phyloP scores from a whole-genome alignment of 64 coral and sea anemone species.

The Acropora yongei region DNA sequence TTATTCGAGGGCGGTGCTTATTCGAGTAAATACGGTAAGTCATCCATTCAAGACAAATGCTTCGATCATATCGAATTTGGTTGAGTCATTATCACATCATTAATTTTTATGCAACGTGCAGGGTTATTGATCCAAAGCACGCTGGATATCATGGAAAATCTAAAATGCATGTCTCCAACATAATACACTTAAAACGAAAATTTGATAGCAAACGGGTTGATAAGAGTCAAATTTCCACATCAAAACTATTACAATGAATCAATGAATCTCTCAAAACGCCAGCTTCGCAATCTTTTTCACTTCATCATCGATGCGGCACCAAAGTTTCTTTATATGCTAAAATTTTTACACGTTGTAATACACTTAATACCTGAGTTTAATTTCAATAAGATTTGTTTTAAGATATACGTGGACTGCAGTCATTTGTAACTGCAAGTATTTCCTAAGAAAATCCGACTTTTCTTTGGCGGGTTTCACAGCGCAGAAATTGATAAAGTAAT shows the following conservation, averaged over 20 bases:
- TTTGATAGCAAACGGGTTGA: background rate
- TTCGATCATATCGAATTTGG: background rate
- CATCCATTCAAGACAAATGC: slow-evolving; percentile 7
- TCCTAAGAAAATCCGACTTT: background rate
- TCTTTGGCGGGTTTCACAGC: background rate
- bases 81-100: background rate
- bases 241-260: background rate
- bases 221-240: background rate
- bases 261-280: slow-evolving; percentile 3
- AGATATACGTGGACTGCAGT: background rate
- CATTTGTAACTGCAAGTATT: slow-evolving; percentile 6
- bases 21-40: background rate
- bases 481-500: background rate
- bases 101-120: slow-evolving; percentile 9
- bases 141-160: slow-evolving; percentile 16
- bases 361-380: background rate
- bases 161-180: background rate
- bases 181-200: slow-evolving; percentile 1
- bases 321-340: background rate
- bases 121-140: background rate
- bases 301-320: background rate
- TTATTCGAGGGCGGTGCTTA: too few relatives aligned
- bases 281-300: slow-evolving; percentile 5
- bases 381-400: background rate
- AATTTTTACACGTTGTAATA: background rate